phyloP scores from a whole-genome alignment of 2,113 vertebrate genomes.

The Steatornis caripensis region DNA sequence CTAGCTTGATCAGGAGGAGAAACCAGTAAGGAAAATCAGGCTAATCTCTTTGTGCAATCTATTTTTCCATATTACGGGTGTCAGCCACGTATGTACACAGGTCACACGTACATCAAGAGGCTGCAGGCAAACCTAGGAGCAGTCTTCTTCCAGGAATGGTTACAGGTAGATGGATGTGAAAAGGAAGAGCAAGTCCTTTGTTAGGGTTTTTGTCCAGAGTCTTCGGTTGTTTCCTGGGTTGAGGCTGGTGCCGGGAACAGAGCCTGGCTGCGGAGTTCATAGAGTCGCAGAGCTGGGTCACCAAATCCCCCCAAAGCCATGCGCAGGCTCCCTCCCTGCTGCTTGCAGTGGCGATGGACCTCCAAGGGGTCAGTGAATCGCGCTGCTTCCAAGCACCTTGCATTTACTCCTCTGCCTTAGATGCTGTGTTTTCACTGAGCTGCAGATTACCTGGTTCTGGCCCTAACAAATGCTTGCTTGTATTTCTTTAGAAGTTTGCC shows the following conservation, averaged over 20 bases:
- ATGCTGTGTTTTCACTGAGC: neutral
- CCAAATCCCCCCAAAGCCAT: neutral
- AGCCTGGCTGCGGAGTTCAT: neutral
- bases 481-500: neutral
- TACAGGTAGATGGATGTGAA: neutral
- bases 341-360: neutral
- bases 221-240: neutral
- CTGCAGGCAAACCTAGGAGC: neutral
- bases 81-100: no score
- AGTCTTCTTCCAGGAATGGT: neutral
- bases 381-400: neutral
- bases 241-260: neutral
- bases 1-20: neutral
- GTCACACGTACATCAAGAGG: neutral
- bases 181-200: neutral
- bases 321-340: neutral
- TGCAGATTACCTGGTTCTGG: neutral
- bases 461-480: neutral
- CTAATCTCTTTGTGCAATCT: neutral
- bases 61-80: neutral
- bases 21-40: neutral
- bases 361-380: neutral
- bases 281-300: neutral
- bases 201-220: neutral
- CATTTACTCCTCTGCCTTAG: neutral